Evolutionary conservation across 2,113 vertebrate species (phyloP).

Genomic region (Myrmecophaga tridactyla): DNA sequence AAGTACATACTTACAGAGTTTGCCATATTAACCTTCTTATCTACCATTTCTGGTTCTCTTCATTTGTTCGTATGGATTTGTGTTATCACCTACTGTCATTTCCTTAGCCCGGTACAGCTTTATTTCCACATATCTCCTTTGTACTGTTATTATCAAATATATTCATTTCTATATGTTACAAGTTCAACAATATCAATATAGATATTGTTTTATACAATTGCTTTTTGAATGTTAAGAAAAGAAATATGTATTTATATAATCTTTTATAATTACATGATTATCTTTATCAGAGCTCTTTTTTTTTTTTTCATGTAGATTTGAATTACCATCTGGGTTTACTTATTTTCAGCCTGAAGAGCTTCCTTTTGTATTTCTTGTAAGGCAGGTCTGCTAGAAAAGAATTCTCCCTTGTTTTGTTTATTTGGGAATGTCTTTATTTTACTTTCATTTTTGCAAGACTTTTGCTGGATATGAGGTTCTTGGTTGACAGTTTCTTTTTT

Average conservation of each 20-base stretch:
- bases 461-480: neutral
- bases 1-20: neutral
- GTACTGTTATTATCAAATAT: neutral
- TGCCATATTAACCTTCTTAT: neutral
- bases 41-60: neutral
- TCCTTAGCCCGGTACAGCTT: neutral
- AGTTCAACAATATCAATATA: neutral
- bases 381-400: neutral
- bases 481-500: neutral
- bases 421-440: neutral
- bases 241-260: neutral
- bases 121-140: neutral
- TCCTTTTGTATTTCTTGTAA: neutral
- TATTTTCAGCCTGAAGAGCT: neutral
- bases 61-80: neutral
- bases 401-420: neutral
- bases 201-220: neutral
- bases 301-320: neutral
- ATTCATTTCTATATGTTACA: neutral
- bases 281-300: neutral
- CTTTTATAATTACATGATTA: neutral
- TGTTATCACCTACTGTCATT: neutral
- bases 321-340: neutral
- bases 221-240: neutral
- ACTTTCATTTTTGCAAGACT: neutral